Evolutionary conservation across 2,888 invertebrate genomes (phyloP), one percentile per base, ranked within the genome.

Genomic region (Carabus problematicus): DNA sequence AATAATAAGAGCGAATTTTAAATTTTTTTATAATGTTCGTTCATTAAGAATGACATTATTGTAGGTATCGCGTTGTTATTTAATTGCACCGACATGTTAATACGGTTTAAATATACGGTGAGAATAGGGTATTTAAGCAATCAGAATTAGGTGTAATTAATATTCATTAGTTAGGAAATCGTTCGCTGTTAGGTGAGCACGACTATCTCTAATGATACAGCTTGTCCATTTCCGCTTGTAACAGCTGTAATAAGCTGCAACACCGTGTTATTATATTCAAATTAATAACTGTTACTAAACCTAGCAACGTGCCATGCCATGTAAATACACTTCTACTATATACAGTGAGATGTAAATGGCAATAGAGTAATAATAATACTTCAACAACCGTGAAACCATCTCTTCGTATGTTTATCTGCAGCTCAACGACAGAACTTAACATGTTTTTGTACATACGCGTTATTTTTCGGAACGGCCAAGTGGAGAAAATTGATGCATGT

Each of bases 211-310:
- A 52, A 52, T 52, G 9, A 52, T 52, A 52, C 18, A 29, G 29
- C 29, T 29, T 6, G 29, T 6, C 29, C 29, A 7, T 52, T 52
- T 8, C 18, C 11, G n/a, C 16, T 16, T 52, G 18, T 58, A 58
- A 58, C 58, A 45, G 58, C 45, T 41, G 66, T 58, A 66, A 66
- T 66, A 66, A 56, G 16, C 39, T 66, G 40, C 58, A 66, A 58
- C 56, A 66, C 42, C 40, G 16, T 66, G 49, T 66, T 47, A 66
- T 66, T 66, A 66, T 66, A 66, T 66, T 58, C 58, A 66, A 66
- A 66, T 66, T 66, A 66, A 58, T 66, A 66, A 49, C 40, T 29
- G 64, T 64, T 56, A 43, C 55, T 41, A 14, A 12, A 52, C 29
- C 29, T 29, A 47, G n/a, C 19, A 49, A 12, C 61, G 61, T 47